Evolutionary conservation across 2,113 vertebrate species (phyloP).

Genomic region (Odontesthes bonariensis): DNA sequence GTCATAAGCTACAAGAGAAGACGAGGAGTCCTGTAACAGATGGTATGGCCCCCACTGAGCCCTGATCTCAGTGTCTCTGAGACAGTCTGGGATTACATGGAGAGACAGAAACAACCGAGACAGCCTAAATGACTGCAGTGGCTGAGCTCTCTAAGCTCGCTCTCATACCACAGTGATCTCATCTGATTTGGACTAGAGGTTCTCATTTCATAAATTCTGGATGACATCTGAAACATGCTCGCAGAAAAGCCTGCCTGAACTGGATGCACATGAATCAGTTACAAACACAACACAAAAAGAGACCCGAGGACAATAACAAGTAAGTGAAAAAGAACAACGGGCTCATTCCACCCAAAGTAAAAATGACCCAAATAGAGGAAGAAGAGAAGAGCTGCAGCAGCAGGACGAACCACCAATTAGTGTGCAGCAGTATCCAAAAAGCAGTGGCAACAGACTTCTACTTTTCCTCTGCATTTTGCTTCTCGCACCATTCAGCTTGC

Average conservation of each 20-base stretch:
- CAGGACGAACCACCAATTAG: conserved; percentile 11
- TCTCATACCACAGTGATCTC: conserved; percentile 10
- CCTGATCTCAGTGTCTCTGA: conserved; percentile 19
- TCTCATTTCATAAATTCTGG: conserved; percentile 1
- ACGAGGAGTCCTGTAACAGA: conserved; percentile 5
- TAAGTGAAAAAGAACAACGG: background rate
- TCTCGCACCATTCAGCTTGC: too few species aligned
- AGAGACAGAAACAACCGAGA: conserved; percentile 20
- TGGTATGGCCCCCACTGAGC: conserved; percentile 8
- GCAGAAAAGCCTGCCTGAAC: background rate
- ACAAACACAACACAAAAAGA: background rate
- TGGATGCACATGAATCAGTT: conserved; percentile 4
- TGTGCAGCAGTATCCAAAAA: background rate
- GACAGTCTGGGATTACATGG: conserved; percentile 5
- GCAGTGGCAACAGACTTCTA: too few species aligned
- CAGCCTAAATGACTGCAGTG: conserved; percentile 8
- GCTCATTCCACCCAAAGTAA: conserved; percentile 7
- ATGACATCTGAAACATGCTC: background rate
- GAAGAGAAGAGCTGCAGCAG: conserved; percentile 10
- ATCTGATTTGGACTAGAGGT: conserved; percentile 1
- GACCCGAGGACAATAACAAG: background rate
- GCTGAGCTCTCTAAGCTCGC: conserved; percentile 11
- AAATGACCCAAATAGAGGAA: conserved; percentile 5
- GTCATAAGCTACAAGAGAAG: background rate
- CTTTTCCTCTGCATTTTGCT: too few species aligned